Conservation (phyloP, 2,797 vertebrate genomes). For the Caiman crocodilus region DNA sequence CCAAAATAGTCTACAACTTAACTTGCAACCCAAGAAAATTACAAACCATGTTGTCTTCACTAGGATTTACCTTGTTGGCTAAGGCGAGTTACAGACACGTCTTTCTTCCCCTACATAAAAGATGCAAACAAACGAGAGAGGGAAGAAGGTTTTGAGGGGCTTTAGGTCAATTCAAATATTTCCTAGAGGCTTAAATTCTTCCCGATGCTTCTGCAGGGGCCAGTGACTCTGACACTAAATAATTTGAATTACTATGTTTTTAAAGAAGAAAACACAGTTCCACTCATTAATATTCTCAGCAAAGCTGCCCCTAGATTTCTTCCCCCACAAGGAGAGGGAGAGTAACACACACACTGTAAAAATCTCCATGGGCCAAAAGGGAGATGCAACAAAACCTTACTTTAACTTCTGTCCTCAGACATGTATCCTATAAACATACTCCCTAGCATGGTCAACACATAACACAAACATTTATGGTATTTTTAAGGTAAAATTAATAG, state of each 20-base stretch:
- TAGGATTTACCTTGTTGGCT: background rate
- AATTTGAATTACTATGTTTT: background rate
- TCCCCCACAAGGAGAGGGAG: background rate
- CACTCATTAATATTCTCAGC: background rate
- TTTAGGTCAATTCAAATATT: background rate
- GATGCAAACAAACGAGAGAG: background rate
- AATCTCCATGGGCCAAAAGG: background rate
- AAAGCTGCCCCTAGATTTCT: background rate
- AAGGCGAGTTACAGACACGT: background rate
- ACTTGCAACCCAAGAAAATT: background rate
- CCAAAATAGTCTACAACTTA: background rate
- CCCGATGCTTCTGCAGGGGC: background rate
- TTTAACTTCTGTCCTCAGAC: background rate
- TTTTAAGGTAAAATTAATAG: background rate
- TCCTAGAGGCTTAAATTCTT: background rate
- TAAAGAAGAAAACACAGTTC: background rate
- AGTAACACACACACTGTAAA: background rate
- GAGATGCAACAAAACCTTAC: slow-evolving; percentile 1
- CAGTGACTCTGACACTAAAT: background rate
- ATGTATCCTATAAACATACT: background rate
- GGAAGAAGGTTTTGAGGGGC: background rate
- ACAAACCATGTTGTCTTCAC: background rate
- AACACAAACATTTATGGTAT: background rate
- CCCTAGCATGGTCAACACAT: background rate
- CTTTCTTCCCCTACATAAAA: background rate